Evolutionary conservation across 2,113 vertebrate genomes (phyloP).

Genomic region (Mesembrinibis cayennensis): DNA sequence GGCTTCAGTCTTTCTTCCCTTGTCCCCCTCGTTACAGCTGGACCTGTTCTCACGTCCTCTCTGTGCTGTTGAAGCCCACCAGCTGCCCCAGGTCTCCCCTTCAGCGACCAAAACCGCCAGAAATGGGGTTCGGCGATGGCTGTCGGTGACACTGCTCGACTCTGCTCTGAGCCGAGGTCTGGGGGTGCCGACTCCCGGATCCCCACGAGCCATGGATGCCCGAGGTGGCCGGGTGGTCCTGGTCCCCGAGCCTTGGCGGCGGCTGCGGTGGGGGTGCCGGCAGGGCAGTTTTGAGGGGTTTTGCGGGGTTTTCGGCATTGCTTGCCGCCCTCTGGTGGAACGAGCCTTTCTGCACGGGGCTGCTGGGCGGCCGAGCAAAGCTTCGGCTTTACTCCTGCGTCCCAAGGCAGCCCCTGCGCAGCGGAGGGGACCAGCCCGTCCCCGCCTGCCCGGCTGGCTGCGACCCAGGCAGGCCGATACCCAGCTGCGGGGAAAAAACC

Average conservation of each 20-base stretch:
- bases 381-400: accelerated
- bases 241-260: accelerated
- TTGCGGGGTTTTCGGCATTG: not conserved
- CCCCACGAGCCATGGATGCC: not conserved
- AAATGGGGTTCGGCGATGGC: accelerated
- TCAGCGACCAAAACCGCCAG: not conserved
- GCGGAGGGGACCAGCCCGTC: too few relatives aligned
- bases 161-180: not conserved
- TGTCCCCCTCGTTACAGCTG: not conserved
- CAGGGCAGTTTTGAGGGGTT: not conserved
- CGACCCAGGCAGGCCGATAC: not conserved
- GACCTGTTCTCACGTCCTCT: not conserved
- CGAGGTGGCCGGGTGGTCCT: accelerated
- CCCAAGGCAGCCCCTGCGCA: accelerated
- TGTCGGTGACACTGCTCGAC: accelerated
- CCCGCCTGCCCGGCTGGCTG: not conserved
- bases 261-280: not conserved
- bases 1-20: not conserved
- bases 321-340: slow-evolving; percentile 28
- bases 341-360: not conserved
- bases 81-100: not conserved
- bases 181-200: not conserved
- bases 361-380: accelerated
- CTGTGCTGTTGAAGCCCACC: not conserved
- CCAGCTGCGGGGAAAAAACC: not conserved